phyloP scores from a whole-genome alignment of 2,113 vertebrate species.

The Motacilla alba region DNA sequence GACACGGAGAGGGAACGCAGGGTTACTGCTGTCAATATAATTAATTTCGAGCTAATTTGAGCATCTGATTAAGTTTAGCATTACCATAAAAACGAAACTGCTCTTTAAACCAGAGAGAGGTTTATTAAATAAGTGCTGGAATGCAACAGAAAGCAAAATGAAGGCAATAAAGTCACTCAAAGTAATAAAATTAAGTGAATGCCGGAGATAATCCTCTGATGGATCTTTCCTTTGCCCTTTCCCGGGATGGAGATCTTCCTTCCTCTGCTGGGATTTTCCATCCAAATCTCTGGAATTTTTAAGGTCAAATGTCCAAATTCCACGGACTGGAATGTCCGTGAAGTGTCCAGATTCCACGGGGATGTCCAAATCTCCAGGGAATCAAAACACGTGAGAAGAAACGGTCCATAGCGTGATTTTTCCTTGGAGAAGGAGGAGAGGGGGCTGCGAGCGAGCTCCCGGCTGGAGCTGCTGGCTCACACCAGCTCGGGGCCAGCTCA shows the following conservation, averaged over 20 bases:
- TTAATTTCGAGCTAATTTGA: slow-evolving; percentile 62
- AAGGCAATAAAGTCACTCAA: slow-evolving; percentile 37
- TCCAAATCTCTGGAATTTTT: background rate
- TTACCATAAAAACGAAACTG: slow-evolving; percentile 41
- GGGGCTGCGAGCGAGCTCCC: fast-evolving
- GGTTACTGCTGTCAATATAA: slow-evolving; percentile 38
- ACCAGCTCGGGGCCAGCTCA: background rate
- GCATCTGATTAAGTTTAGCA: slow-evolving; percentile 58
- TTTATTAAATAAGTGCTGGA: slow-evolving; percentile 46
- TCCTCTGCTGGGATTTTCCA: background rate
- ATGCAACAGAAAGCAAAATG: slow-evolving; percentile 36
- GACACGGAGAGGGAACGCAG: background rate
- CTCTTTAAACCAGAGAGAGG: slow-evolving; percentile 10
- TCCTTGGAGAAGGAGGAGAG: background rate
- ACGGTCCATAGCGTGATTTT: fast-evolving
- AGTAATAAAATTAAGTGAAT: slow-evolving; percentile 39
- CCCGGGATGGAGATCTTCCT: background rate
- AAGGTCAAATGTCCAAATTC: fast-evolving
- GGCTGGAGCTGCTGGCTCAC: background rate
- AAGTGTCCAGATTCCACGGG: background rate
- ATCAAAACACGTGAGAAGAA: fast-evolving
- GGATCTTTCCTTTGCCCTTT: background rate
- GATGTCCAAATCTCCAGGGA: background rate
- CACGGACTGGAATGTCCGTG: background rate
- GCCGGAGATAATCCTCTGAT: background rate